Evolutionary conservation across 2,888 invertebrate species (phyloP).

Genomic region (Sphaerophoria rueppellii): DNA sequence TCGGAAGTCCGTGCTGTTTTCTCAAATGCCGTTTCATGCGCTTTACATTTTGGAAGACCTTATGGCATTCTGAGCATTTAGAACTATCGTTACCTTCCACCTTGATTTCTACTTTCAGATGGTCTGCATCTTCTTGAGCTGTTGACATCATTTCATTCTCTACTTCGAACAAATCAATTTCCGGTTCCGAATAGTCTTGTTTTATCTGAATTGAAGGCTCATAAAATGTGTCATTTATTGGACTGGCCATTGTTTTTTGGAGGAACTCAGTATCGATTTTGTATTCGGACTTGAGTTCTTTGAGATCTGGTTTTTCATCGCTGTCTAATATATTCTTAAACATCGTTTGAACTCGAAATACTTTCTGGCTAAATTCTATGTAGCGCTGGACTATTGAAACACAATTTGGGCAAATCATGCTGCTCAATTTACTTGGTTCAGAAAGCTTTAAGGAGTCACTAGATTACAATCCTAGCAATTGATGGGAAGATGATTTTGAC

Average conservation of each 20-base stretch:
- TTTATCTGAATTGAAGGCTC: conserved; percentile 2
- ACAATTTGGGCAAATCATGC: not conserved
- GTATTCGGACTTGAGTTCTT: conserved; percentile 76
- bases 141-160: too few relatives aligned
- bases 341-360: conserved; percentile 78
- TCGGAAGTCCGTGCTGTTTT: conserved; percentile 41
- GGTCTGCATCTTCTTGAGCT: too few relatives aligned
- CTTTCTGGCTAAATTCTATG: not conserved
- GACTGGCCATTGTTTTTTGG: not conserved
- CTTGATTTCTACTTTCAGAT: not conserved
- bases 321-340: conserved; percentile 75
- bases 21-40: conserved; percentile 45
- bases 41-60: not conserved
- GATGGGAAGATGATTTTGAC: not conserved
- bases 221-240: conserved; percentile 34
- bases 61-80: not conserved
- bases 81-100: too few relatives aligned
- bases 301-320: conserved; percentile 71
- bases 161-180: too few relatives aligned
- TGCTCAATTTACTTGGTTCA: not conserved
- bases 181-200: not conserved
- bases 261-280: conserved; percentile 76
- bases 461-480: not conserved
- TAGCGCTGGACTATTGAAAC: not conserved
- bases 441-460: conserved; percentile 74